Base-by-base conservation (phyloP, 2,113 vertebrate species). In the Rana temporaria region DNA sequence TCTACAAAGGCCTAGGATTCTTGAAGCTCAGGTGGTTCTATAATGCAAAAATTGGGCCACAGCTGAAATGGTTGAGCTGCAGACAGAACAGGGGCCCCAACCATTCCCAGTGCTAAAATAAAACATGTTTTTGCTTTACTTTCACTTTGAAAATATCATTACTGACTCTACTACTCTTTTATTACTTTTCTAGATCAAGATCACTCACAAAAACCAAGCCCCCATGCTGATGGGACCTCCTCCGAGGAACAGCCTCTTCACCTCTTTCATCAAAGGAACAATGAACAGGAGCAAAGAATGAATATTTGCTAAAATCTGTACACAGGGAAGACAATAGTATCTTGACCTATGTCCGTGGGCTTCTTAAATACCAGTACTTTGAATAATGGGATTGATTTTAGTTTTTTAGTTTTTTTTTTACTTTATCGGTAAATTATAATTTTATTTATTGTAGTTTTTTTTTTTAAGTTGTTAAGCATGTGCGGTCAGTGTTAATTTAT, bases 201-300 rank as follows among this genome's bases (percentile, higher is more conserved):
- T 98, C 62, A 89, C 93, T 30, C 96, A 98, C 93, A 97, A 98
- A 94, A 99, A 98, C 88, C 96, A 98, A 93, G 96, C 96, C 0
- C 95, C 95, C 11, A 96, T 99, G 94, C 81, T 99, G 90, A 96
- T 96, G 91, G 96, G 96, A 11, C 91, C 92, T 0, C 95, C 92
- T 57, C 97, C 96, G 59, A 93, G 94, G 90, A 94, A 93, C 0
- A 93, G 97, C 80, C 93, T 96, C 88, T 95, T 99, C 91, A 96
- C 96, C 79, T 96, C 96, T 4, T 88, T 98, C 88, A 91, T 98
- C 89, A 93, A 95, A 84, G 91, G 95, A 89, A 94, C 94, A 75
- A 93, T 94, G 85, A 93, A 92, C 62, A 92, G 94, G 87, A 96
- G 93, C 94, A 96, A 97, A 86, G 95, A 98, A 87, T 97, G 90